Evolutionary conservation across 2,888 invertebrate species (phyloP), one percentile per base, ranked within the genome.

Genomic region (Alviniconcha strummeri): DNA sequence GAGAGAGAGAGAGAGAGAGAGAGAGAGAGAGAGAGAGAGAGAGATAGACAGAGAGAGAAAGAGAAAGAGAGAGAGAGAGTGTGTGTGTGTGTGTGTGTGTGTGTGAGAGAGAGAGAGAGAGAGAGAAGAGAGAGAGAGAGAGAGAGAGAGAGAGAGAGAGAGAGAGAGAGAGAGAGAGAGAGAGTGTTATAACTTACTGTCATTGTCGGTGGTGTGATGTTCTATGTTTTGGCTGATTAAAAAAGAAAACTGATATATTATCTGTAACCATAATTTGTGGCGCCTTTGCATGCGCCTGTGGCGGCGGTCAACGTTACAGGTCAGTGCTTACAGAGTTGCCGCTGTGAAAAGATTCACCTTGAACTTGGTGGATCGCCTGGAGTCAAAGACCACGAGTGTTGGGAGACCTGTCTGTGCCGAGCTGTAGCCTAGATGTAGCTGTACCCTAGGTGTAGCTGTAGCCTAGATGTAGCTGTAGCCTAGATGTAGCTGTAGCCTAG

Each of bases 91-190:
- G n/a, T 11, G n/a, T 69, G n/a, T 11, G n/a, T 69, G 6, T 69
- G n/a, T 69, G n/a, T 6, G 36, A 36, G 36, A 36, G 36, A 69
- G 15, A 69, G 11, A 69, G 6, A 69, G 15, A 69, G 6, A 69
- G 11, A 69, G 15, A 11, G 15, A 69, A 3, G 64, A 64, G 64
- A 64, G 64, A 64, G 64, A 64, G 64, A 64, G 64, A 64, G 64
- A 64, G 64, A 64, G 64, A 64, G 64, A 36, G 69, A 80, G 52
- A 67, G 52, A 79, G 64, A 79, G 19, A 55, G 55, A 75, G 75
- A 75, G 55, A 55, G 55, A 75, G 75, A 75, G 15, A 55, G 55
- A 75, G 36, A 75, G 55, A 55, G 55, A 75, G 75, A 75, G 15
- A 55, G 55, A 75, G 36, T 9, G 60, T 7, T 13, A 60, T 7